Evolutionary conservation across 2,113 vertebrate genomes (phyloP), one percentile per base, ranked within the genome.

Genomic region (Actenoides lindsayi): DNA sequence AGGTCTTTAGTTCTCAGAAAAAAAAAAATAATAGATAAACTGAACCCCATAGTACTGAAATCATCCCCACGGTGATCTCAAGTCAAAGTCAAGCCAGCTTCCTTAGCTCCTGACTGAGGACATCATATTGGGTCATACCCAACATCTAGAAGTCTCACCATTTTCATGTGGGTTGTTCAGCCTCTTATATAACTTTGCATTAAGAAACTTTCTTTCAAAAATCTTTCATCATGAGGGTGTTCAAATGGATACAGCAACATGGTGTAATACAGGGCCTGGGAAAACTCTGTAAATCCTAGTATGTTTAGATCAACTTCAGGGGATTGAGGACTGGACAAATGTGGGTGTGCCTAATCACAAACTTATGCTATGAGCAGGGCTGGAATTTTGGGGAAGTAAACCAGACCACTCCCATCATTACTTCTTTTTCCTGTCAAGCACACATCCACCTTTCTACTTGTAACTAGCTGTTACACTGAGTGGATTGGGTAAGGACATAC

Each of bases 291-390:
- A 62, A 50, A 25, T 3, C 2, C 16, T 44, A 16, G 4, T 6
- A 25, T 0, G 0, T 8, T 1, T 15, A 60, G 23, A 39, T n/a
- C 41, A 57, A 5, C 27, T 31, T 10, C 39, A 53, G 31, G 5
- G 9, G 3, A 2, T 0, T 73, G 39, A 17, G 12, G 25, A 18
- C 20, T 39, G 23, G 33, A 30, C 24, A 46, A 27, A 1, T 2
- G 8, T 19, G 11, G 5, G 28, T 67, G 16, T 67, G 12, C n/a
- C 65, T 81, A 41, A 31, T 63, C n/a, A 46, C 3, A 46, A 15
- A 3, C 18, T 65, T 62, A 23, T 18, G 10, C 9, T 69, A 7
- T 1, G 0, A 81, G 10, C 20, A 50, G 54, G 7, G 6, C 1
- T 75, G 33, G 11, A 94, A 74, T 4, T 41, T 10, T 80, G n/a